A percentile compares a stretch with the other conserved stretches of the same genome.
phyloP scores from a whole-genome alignment of 2,888 invertebrate species.

The Lepas anatifera region DNA sequence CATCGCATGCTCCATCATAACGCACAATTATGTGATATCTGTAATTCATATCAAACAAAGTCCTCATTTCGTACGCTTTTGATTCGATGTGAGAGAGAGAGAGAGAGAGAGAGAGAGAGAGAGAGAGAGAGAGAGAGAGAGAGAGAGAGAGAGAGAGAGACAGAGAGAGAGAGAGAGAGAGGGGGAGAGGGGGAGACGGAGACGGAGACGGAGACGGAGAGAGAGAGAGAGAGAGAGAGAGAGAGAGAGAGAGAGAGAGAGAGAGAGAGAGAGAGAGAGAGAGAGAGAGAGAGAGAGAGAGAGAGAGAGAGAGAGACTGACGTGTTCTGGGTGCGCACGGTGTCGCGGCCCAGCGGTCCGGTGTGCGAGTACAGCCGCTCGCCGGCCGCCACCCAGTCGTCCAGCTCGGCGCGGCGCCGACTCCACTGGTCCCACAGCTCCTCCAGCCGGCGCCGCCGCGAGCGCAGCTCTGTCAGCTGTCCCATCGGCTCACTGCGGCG shows the following conservation, averaged over 20 bases:
- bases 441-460: slow-evolving; percentile 64
- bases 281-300: too few species aligned
- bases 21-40: too few species aligned
- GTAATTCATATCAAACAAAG: too few species aligned
- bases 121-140: slow-evolving; percentile 6
- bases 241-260: too few species aligned
- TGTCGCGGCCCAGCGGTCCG: slow-evolving; percentile 86
- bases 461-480: slow-evolving; percentile 68
- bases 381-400: slow-evolving; percentile 71
- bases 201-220: background rate
- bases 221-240: background rate
- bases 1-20: too few species aligned
- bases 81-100: background rate
- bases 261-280: too few species aligned
- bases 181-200: slow-evolving; percentile 6
- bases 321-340: slow-evolving; percentile 41
- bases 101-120: background rate
- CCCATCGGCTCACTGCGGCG: slow-evolving; percentile 56
- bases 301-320: background rate
- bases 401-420: slow-evolving; percentile 64
- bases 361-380: slow-evolving; percentile 88
- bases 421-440: slow-evolving; percentile 66
- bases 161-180: background rate
- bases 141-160: background rate
- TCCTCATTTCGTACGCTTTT: too few species aligned